These are phyloP conservation scores for Habrosyne pyritoides DNA, from an alignment of 2,888 invertebrate genomes.

Conservation along the genomic window DNA sequence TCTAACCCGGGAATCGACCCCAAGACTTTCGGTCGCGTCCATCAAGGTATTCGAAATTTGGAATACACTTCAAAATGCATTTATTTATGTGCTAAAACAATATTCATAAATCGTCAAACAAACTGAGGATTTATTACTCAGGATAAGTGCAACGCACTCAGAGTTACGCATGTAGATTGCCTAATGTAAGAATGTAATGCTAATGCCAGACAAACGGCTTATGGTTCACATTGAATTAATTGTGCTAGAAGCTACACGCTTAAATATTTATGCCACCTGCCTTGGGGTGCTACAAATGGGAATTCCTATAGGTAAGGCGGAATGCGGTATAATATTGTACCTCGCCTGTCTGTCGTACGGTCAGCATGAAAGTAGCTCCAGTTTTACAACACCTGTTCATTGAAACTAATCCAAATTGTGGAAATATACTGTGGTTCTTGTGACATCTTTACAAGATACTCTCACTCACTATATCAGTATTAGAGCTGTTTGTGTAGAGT, in stretches of 20 bases:
- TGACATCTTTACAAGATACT: too few species aligned
- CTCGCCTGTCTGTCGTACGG: too few species aligned
- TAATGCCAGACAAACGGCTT: slow-evolving; percentile 46
- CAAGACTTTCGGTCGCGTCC: too few species aligned
- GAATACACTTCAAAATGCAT: too few species aligned
- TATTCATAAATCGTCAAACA: neutral
- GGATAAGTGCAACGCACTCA: neutral
- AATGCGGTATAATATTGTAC: neutral
- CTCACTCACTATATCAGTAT: too few species aligned
- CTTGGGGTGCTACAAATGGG: slow-evolving; percentile 7
- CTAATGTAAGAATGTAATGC: slow-evolving; percentile 55
- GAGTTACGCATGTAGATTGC: slow-evolving; percentile 39
- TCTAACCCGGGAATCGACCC: too few species aligned
- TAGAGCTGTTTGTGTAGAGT: too few species aligned
- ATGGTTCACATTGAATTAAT: slow-evolving; percentile 51
- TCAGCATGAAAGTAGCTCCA: too few species aligned
- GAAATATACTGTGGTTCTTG: too few species aligned
- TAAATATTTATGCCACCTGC: slow-evolving; percentile 38
- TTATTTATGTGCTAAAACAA: neutral
- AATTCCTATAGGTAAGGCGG: slow-evolving; percentile 10
- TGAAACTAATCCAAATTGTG: too few species aligned
- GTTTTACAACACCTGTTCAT: too few species aligned
- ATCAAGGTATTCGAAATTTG: too few species aligned
- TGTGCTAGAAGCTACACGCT: slow-evolving; percentile 32
- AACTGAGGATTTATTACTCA: neutral